Base-by-base conservation (phyloP, 1,140 invertebrate genomes). In the Nephotettix cincticeps region DNA sequence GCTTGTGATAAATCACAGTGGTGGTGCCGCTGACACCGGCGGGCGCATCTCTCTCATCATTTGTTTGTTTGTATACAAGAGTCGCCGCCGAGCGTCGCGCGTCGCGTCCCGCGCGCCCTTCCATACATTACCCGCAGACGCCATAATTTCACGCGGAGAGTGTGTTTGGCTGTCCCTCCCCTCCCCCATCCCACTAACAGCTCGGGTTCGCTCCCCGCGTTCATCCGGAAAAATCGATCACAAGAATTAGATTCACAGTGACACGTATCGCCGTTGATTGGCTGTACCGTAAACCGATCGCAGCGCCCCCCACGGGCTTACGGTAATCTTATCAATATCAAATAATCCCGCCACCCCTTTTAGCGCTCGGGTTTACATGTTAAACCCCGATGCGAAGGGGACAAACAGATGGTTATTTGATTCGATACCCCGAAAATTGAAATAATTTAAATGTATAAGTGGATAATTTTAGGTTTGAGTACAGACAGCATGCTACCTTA, bases 131-230 rank as follows among this genome's bases (percentile, higher is more conserved):
- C 28, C 61, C 30, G 17, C 61, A 64, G 61, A 30, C 61, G 61
- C 61, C 27, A 64, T 64, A 64, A 64, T 64, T 64, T 64, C 61
- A 64, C 61, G 61, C 61, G 1, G 28, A 27, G 21, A 4, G 61
- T 64, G 61, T n/a, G 30, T 64, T 64, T 64, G 61, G 61, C 61
- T 64, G 29, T 29, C 27, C 61, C 9, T 6, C 23, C 21, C 51
- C 14, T 56, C 23, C 36, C 47, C 47, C 47, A 11, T n/a, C 32
- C 32, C 32, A 4, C 14, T 14, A 14, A 36, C 14, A 14, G 32
- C 32, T 36, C 32, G 32, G 47, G 21, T 51, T 17, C 21, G 47
- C 47, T 51, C 14, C 47, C 47, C 47, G 14, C 30, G 23, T 1
- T 36, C 27, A n/a, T 6, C 27, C 30, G 61, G 61, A 64, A 30